phyloP scores from a whole-genome alignment of 2,797 vertebrate species.

The Microcaecilia unicolor region DNA sequence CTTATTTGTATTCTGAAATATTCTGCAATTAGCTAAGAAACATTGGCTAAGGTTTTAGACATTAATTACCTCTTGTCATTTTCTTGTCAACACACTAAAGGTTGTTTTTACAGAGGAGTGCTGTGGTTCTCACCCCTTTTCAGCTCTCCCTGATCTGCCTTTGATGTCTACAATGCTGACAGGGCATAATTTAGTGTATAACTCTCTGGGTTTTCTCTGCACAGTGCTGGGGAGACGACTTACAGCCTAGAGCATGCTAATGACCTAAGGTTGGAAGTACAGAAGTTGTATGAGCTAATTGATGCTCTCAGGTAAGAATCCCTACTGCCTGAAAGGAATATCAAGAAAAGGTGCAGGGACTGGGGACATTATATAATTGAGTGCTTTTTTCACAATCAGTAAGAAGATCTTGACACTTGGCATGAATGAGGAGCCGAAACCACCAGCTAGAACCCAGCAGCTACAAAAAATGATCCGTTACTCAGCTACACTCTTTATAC shows the following conservation, averaged over 20 bases:
- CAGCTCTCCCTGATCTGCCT: too few relatives aligned
- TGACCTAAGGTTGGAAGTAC: slow-evolving; percentile 82
- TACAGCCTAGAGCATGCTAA: slow-evolving; percentile 82
- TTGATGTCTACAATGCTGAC: too few relatives aligned
- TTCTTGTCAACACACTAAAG: too few relatives aligned
- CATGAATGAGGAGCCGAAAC: slow-evolving; percentile 74
- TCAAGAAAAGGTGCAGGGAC: too few relatives aligned
- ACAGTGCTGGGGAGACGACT: slow-evolving; percentile 84
- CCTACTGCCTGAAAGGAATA: too few relatives aligned
- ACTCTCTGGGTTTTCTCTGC: slow-evolving; percentile 22
- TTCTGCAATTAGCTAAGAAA: too few relatives aligned
- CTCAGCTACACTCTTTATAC: slow-evolving; percentile 88
- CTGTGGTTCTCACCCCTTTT: too few relatives aligned
- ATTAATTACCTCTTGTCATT: too few relatives aligned
- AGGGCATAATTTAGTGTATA: slow-evolving; percentile 2
- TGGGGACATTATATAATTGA: too few relatives aligned
- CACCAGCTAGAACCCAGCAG: slow-evolving; percentile 75
- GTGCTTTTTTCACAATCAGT: slow-evolving; percentile 49
- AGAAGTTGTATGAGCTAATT: slow-evolving; percentile 92
- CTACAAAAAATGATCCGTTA: slow-evolving; percentile 93
- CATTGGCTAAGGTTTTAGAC: too few relatives aligned
- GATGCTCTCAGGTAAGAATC: slow-evolving; percentile 80
- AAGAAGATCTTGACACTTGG: slow-evolving; percentile 91
- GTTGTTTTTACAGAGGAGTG: too few relatives aligned
- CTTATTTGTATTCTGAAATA: too few relatives aligned